These are phyloP conservation scores for Chitala chitala DNA, from an alignment of 2,113 vertebrate species.

Conservation along the genomic window DNA sequence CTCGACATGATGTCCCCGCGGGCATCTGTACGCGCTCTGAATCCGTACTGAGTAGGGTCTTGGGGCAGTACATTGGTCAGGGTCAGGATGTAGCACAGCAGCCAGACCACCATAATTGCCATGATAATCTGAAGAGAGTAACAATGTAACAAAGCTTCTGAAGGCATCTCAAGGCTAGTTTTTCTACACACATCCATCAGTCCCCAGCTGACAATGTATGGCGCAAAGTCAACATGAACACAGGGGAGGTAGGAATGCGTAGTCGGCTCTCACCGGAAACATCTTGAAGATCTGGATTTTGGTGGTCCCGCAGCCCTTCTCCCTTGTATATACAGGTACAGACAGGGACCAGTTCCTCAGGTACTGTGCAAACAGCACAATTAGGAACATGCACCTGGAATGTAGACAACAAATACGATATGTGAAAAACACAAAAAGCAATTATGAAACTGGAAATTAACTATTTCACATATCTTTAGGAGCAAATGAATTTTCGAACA, in stretches of 20 bases:
- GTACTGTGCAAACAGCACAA: constrained; percentile 89
- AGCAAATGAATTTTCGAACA: neutral
- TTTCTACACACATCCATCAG: neutral
- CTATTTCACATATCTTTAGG: neutral
- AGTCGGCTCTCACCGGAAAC: constrained; percentile 77
- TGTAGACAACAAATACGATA: constrained; percentile 18
- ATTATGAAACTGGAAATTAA: neutral
- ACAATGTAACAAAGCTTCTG: neutral
- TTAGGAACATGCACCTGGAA: constrained; percentile 81
- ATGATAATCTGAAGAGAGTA: constrained; percentile 75
- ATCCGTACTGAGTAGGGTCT: constrained; percentile 68
- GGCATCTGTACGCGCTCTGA: constrained; percentile 86
- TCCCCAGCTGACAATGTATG: too few species aligned
- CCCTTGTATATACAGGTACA: constrained; percentile 71
- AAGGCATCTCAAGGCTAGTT: neutral
- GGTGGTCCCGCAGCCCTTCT: constrained; percentile 67
- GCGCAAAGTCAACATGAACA: too few species aligned
- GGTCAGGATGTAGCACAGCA: constrained; percentile 89
- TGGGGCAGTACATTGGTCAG: constrained; percentile 68
- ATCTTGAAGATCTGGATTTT: constrained; percentile 89
- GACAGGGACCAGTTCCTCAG: constrained; percentile 69
- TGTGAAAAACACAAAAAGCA: too few species aligned
- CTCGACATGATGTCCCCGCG: constrained; percentile 81
- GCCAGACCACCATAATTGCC: constrained; percentile 85
- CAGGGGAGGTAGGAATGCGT: neutral